phyloP scores from a whole-genome alignment of 2,888 invertebrate species.

The Sesia bembeciformis region DNA sequence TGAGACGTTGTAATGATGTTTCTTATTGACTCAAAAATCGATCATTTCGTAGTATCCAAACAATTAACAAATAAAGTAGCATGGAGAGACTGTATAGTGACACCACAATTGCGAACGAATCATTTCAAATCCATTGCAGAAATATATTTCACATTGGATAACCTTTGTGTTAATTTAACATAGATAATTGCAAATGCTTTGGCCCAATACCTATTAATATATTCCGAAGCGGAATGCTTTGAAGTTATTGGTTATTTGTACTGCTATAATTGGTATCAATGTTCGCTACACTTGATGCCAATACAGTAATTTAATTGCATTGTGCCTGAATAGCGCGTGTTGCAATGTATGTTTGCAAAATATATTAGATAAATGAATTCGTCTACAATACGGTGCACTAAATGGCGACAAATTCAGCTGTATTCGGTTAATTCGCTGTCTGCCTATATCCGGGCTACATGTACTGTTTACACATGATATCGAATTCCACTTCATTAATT shows the following conservation, averaged over 20 bases:
- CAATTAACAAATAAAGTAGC: too few species aligned
- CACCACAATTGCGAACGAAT: too few species aligned
- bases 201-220: too few species aligned
- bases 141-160: too few species aligned
- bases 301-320: neutral
- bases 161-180: too few species aligned
- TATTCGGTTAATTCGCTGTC: neutral
- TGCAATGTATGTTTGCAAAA: neutral
- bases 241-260: neutral
- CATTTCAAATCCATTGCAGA: too few species aligned
- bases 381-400: neutral
- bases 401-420: neutral
- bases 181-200: too few species aligned
- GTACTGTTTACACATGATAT: neutral
- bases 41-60: too few species aligned
- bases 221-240: too few species aligned
- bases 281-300: neutral
- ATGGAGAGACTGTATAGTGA: too few species aligned
- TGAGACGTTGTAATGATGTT: too few species aligned
- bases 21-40: too few species aligned
- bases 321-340: neutral
- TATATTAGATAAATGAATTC: neutral
- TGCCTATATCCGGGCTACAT: neutral
- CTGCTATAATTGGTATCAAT: neutral
- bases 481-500: neutral